Evolutionary conservation across 2,888 invertebrate genomes (phyloP).

Genomic region (Amorpha juglandis): DNA sequence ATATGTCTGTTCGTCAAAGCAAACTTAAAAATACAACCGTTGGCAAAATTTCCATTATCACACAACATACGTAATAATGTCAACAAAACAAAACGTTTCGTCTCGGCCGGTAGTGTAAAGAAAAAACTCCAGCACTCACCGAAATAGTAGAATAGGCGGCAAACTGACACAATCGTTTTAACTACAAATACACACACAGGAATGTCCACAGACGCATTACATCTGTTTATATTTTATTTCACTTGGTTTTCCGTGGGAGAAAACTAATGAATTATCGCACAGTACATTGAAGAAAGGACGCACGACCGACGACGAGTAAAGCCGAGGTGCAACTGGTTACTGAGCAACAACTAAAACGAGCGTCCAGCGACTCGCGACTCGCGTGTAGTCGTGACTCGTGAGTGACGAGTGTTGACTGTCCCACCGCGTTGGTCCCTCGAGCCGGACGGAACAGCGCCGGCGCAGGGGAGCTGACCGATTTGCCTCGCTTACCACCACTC

Average conservation of each 20-base stretch:
- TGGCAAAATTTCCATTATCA: slow-evolving; percentile 47
- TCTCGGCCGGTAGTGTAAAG: slow-evolving; percentile 43
- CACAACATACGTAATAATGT: slow-evolving; percentile 54
- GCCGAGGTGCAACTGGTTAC: slow-evolving; percentile 59
- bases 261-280: slow-evolving; percentile 72
- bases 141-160: slow-evolving; percentile 40
- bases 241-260: slow-evolving; percentile 75
- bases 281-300: slow-evolving; percentile 34
- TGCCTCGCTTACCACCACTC: slow-evolving; percentile 48
- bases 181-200: slow-evolving; percentile 61
- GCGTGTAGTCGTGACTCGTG: too few species aligned
- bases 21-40: slow-evolving; percentile 30
- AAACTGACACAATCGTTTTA: slow-evolving; percentile 43
- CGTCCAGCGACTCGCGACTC: slow-evolving; percentile 29
- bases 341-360: slow-evolving; percentile 35
- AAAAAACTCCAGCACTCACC: slow-evolving; percentile 59
- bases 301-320: slow-evolving; percentile 37
- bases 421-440: slow-evolving; percentile 55
- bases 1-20: background rate
- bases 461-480: slow-evolving; percentile 65
- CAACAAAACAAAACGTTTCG: slow-evolving; percentile 59
- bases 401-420: slow-evolving; percentile 15
- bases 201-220: slow-evolving; percentile 48
- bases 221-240: slow-evolving; percentile 56
- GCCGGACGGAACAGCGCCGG: slow-evolving; percentile 43